Conservation (phyloP, 2,888 invertebrate species). For the Cantharis rufa region DNA sequence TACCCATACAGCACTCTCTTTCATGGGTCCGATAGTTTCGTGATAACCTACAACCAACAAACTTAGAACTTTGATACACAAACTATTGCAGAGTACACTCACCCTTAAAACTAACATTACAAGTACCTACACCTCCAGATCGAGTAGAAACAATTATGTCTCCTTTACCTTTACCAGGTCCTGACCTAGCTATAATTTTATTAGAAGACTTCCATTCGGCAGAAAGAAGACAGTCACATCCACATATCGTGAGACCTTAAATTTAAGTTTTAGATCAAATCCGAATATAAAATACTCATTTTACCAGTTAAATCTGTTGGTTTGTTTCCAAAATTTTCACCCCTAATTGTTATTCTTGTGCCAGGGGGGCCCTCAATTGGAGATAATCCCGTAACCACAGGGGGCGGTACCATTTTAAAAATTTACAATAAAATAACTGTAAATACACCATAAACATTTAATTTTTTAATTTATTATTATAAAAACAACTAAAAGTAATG, state of each 20-base stretch:
- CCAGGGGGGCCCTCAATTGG: slow-evolving; percentile 99
- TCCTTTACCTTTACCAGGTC: slow-evolving; percentile 87
- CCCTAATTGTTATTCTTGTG: slow-evolving; percentile 90
- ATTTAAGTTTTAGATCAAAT: slow-evolving; percentile 10
- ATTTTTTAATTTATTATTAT: neutral
- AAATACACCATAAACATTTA: neutral
- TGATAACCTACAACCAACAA: slow-evolving; percentile 66
- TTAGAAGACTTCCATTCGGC: slow-evolving; percentile 98
- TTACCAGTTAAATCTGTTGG: slow-evolving; percentile 85
- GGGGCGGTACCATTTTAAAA: slow-evolving; percentile 70
- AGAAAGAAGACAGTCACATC: slow-evolving; percentile 90
- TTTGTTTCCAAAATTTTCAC: slow-evolving; percentile 90
- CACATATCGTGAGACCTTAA: slow-evolving; percentile 92
- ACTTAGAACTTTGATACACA: neutral
- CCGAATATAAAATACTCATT: neutral
- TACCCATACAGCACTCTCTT: slow-evolving; percentile 98
- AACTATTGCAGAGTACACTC: slow-evolving; percentile 22
- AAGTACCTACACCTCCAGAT: slow-evolving; percentile 85
- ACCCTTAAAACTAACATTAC: slow-evolving; percentile 87
- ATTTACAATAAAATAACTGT: slow-evolving; percentile 7
- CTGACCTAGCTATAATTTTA: slow-evolving; percentile 95
- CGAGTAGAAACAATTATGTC: slow-evolving; percentile 89
- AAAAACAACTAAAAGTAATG: neutral
- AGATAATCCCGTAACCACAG: slow-evolving; percentile 94
- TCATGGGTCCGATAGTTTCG: slow-evolving; percentile 89